A percentile compares a stretch with the other conserved stretches of the same genome.
phyloP scores from a whole-genome alignment of 1,140 invertebrate genomes.

The Thereuonema tuberculata region DNA sequence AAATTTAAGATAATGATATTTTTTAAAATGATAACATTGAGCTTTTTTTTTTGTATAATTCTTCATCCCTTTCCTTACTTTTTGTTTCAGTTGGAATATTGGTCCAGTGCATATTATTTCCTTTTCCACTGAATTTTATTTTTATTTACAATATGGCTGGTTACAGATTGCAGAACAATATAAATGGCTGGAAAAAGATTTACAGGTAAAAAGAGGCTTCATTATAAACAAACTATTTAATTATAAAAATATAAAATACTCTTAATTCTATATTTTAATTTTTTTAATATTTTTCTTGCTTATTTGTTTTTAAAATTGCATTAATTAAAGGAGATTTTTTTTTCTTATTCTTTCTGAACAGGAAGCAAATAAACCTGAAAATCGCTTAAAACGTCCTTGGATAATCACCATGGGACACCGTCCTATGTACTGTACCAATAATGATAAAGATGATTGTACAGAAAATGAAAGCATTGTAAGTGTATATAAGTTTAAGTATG shows the following conservation, averaged over 20 bases:
- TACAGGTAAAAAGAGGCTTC: slow-evolving; percentile 36
- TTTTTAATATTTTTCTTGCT: neutral
- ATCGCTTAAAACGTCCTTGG: slow-evolving; percentile 64
- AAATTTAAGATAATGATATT: no score
- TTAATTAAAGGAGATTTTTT: neutral
- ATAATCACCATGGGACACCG: slow-evolving; percentile 87
- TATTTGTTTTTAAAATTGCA: no score
- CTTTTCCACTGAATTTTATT: slow-evolving; percentile 90
- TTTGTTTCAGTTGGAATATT: slow-evolving; percentile 36
- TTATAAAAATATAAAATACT: neutral
- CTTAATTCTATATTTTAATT: no score
- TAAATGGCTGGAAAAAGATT: slow-evolving; percentile 72
- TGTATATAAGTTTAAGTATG: neutral
- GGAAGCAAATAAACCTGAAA: slow-evolving; percentile 39
- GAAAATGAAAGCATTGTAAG: slow-evolving; percentile 49
- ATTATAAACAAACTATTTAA: neutral
- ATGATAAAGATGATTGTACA: slow-evolving; percentile 72
- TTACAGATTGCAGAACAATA: slow-evolving; percentile 72
- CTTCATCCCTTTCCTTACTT: no score
- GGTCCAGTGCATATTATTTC: slow-evolving; percentile 83
- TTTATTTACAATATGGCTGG: slow-evolving; percentile 74
- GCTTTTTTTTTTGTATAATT: no score
- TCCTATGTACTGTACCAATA: slow-evolving; percentile 94
- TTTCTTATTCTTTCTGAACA: slow-evolving; percentile 18
- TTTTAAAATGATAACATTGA: no score